Conservation (phyloP, 37 sponge, comb jelly and placozoan genomes). For the Theonella swinhoei region DNA sequence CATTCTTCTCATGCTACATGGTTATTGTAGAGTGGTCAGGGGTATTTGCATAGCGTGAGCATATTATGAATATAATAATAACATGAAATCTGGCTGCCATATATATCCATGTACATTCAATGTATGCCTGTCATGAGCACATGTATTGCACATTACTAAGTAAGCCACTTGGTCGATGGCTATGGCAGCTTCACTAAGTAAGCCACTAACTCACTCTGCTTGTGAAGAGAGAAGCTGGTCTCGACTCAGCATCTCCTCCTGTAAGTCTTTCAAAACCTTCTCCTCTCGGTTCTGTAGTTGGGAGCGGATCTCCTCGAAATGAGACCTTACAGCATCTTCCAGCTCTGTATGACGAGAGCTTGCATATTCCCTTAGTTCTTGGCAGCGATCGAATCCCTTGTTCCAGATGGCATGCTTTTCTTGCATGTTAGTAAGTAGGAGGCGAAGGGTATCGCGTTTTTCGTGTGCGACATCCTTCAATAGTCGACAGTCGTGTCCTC, state of each 20-base stretch:
- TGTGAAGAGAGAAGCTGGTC: slow-evolving; percentile 6
- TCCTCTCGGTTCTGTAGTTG: slow-evolving; percentile 2
- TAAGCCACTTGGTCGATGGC: too few species aligned
- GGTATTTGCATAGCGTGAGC: too few species aligned
- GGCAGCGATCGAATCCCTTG: slow-evolving; percentile 22
- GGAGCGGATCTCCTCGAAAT: slow-evolving; percentile 21
- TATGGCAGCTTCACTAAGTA: too few species aligned
- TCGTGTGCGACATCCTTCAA: slow-evolving; percentile 16
- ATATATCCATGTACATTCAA: too few species aligned
- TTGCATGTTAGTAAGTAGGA: background rate
- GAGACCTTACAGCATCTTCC: slow-evolving; percentile 13
- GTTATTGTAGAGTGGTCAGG: too few species aligned
- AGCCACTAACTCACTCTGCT: slow-evolving; percentile 39
- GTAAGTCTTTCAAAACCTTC: slow-evolving; percentile 4
- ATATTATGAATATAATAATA: too few species aligned
- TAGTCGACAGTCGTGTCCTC: slow-evolving; percentile 24
- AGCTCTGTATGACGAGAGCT: background rate
- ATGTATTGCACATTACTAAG: too few species aligned
- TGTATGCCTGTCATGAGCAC: too few species aligned
- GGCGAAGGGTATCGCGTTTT: slow-evolving; percentile 1
- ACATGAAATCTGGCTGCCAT: too few species aligned
- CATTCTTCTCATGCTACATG: too few species aligned
- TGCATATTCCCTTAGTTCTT: slow-evolving; percentile 3
- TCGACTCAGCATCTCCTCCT: slow-evolving; percentile 12
- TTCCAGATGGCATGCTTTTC: slow-evolving; percentile 19